These are phyloP conservation scores for Tetrao urogallus DNA, from an alignment of 2,113 vertebrate genomes.

Conservation along the genomic window DNA sequence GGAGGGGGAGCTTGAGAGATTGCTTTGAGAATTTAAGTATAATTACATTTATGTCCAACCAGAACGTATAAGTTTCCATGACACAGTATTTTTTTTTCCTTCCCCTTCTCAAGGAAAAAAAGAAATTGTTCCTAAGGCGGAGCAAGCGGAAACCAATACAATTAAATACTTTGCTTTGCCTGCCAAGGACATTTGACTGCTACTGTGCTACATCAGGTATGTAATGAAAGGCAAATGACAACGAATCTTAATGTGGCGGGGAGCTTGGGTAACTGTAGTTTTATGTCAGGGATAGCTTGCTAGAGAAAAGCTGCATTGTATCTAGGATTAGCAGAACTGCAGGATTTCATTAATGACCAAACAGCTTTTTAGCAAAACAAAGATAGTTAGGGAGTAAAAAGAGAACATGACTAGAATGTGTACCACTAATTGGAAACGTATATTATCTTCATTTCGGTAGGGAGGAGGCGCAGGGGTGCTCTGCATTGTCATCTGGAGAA, in stretches of 20 bases:
- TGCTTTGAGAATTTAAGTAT: conserved; percentile 28
- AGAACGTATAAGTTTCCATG: conserved; percentile 37
- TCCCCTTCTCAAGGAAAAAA: background rate
- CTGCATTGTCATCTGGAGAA: conserved; percentile 48
- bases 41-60: conserved; percentile 37
- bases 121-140: conserved; percentile 30
- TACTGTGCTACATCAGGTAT: conserved; percentile 80
- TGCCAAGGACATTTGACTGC: conserved; percentile 72
- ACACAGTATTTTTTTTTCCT: background rate
- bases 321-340: conserved; percentile 81
- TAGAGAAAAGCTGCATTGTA: conserved; percentile 83
- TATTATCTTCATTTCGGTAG: conserved; percentile 75
- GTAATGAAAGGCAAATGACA: conserved; percentile 79
- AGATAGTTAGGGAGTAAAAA: conserved; percentile 81
- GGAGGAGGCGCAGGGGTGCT: conserved; percentile 7
- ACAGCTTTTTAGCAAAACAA: conserved; percentile 80
- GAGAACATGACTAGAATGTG: conserved; percentile 82
- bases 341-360: conserved; percentile 82
- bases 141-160: conserved; percentile 60
- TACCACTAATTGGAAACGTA: conserved; percentile 82
- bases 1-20: background rate
- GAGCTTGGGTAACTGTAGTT: conserved; percentile 80
- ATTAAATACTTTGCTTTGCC: conserved; percentile 64
- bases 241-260: conserved; percentile 66
- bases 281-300: conserved; percentile 70